Base-by-base conservation (phyloP, 2,113 vertebrate genomes). In the Takifugu flavidus region DNA sequence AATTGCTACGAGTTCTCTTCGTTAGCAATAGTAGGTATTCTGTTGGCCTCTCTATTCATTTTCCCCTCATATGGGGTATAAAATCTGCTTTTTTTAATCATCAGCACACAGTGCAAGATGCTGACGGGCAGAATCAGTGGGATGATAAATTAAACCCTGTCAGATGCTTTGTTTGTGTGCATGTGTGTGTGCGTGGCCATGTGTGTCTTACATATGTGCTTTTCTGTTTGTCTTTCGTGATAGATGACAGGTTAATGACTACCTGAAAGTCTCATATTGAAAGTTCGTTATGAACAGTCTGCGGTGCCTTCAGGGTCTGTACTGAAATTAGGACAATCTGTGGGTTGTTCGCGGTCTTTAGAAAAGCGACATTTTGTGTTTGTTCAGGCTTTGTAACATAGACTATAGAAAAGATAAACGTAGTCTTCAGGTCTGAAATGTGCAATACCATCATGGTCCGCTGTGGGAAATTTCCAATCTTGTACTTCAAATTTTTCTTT, bases 201-300 rank as follows among this genome's bases (percentile, higher is more conserved):
- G 20, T 20, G 20, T 20, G 20, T 20, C 20, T 20, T 20, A 20
- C 8, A 11, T 39, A 11, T 39, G 34, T 39, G 34, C 11, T 8
- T 39, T 39, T 39, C 34, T 39, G 34, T 51, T 57, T 53, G 44
- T 67, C 31, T 53, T 50, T 49, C 6, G 13, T 49, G 44, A 25
- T 34, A 49, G 43, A 51, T 44, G 72, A 69, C 60, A 10, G 57
- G 34, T 55, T 75, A 69, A 74, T 77, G 73, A 76, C 64, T 29
- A 45, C 51, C 59, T 70, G 74, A 65, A 53, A 53, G 65, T 64
- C 51, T 76, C 63, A 66, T 60, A 70, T 57, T 76, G 68, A 67
- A 67, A 57, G 44, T 45, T 45, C 4, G 14, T 45, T 15, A 45
- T 15, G 14, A 45, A 45, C 44, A 45, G 14, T 14, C 44, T 45